Base-by-base conservation (phyloP, 1,140 invertebrate genomes). In the Vollenhovia emeryi region DNA sequence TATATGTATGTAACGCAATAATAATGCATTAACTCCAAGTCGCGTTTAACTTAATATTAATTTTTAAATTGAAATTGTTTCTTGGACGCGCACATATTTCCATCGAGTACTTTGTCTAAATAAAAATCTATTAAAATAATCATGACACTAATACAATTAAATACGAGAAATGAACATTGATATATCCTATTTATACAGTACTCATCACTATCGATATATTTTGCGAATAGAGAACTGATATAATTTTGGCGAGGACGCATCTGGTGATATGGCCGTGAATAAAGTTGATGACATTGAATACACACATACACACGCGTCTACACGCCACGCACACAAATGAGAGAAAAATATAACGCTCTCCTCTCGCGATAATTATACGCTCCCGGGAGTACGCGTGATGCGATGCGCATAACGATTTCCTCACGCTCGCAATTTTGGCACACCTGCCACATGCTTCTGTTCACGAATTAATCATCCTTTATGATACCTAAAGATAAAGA, bases 221-320 rank as follows among this genome's bases (percentile, higher is more conserved):
- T 85, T 21, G 50, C 36, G 30, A 30, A 33, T 43, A 15, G 5
- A n/a, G n/a, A 62, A 45, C 36, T 66, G 33, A 33, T 59, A 66
- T 79, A 83, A 13, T 59, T 48, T 27, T 62, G 24, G 50, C 55
- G 73, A 50, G 30, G 48, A 36, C 80, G 33, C 86, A 91, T 91
- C 86, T 89, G 87, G 76, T 86, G 86, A 87, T 87, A 73, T 50
- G 4, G 18, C 43, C 43, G 6, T 45, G 43, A 62, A 87, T 86
- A 85, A 86, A 84, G 43, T 40, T 62, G 33, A 52, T 13, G 27
- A 27, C 50, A 36, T n/a, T 5, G 27, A 60, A 40, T n/a, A 43
- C 36, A 15, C 21, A 43, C 21, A 66, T 5, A 5, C 15, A 60
- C 5, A n/a, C 30, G 27, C 1, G 27, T 0, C 0, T n/a, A n/a